Conservation (phyloP, 2,888 invertebrate genomes). For the Drosophila prostipennis region DNA sequence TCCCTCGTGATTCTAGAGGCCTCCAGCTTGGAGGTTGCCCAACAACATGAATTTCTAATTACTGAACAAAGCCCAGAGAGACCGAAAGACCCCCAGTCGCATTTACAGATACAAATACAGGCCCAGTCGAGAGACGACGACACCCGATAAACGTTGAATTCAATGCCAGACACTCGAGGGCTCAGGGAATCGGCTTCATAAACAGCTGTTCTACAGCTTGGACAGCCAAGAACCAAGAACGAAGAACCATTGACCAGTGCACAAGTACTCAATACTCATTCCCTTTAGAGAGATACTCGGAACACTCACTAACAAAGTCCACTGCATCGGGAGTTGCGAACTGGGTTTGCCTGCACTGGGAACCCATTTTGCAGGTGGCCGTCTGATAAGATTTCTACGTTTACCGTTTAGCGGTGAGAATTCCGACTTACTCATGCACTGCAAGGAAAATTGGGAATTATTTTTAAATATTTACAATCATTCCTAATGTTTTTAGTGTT, state of each 20-base stretch:
- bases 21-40: constrained; percentile 24
- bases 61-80: constrained; percentile 25
- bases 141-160: constrained; percentile 24
- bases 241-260: constrained; percentile 11
- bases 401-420: constrained; percentile 24
- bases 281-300: neutral
- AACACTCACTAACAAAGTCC: constrained; percentile 15
- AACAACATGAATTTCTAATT: constrained; percentile 47
- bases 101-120: neutral
- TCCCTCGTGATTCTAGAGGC: neutral
- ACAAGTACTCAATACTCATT: neutral
- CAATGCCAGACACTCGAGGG: constrained; percentile 27
- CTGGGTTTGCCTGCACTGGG: constrained; percentile 40
- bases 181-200: constrained; percentile 5
- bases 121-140: constrained; percentile 15
- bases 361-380: constrained; percentile 34
- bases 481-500: too few species aligned
- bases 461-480: too few species aligned
- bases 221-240: too few species aligned
- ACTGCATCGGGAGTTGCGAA: constrained; percentile 14
- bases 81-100: constrained; percentile 4
- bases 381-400: constrained; percentile 33
- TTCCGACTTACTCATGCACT: constrained; percentile 6
- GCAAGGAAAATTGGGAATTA: neutral
- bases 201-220: constrained; percentile 2